phyloP scores from a whole-genome alignment of 1,140 invertebrate genomes.

The Hormaphis cornu region DNA sequence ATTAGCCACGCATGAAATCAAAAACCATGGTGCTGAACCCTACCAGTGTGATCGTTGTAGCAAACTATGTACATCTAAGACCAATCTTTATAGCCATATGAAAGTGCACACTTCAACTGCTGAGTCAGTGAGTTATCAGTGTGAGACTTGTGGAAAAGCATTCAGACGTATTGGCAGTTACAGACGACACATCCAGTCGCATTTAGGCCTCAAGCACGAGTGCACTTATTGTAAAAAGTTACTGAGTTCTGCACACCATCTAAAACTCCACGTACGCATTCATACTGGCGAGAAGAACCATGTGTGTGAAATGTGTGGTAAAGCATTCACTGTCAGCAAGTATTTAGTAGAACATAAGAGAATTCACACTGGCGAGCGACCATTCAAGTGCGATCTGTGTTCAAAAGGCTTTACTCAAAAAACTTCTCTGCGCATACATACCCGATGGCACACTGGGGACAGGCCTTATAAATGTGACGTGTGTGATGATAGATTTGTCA shows the following conservation, averaged over 20 bases:
- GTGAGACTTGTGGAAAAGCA: constrained; percentile 63
- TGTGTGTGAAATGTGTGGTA: constrained; percentile 67
- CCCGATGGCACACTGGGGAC: constrained; percentile 51
- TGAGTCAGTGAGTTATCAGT: constrained; percentile 68
- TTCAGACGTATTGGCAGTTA: constrained; percentile 70
- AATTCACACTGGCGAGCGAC: constrained; percentile 76
- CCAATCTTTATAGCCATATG: constrained; percentile 47
- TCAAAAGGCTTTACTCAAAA: constrained; percentile 81
- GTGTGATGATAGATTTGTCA: constrained; percentile 47
- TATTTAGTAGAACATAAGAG: constrained; percentile 82
- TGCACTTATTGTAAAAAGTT: constrained; percentile 18
- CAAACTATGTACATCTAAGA: constrained; percentile 34
- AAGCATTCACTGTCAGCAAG: constrained; percentile 86
- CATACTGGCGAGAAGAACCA: constrained; percentile 61
- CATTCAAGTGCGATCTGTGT: constrained; percentile 67
- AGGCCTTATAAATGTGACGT: constrained; percentile 47
- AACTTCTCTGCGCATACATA: constrained; percentile 42
- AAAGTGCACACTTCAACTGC: constrained; percentile 55
- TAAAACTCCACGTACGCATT: constrained; percentile 45
- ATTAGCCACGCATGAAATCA: constrained; percentile 39
- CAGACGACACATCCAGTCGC: constrained; percentile 48
- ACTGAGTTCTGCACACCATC: constrained; percentile 39
- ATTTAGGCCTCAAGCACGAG: constrained; percentile 25
- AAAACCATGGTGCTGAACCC: constrained; percentile 33
- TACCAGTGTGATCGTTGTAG: constrained; percentile 35